A percentile compares a stretch with the other conserved stretches of the same genome.
Conservation (phyloP, 2,888 invertebrate genomes). For the Electrophaes corylata region DNA sequence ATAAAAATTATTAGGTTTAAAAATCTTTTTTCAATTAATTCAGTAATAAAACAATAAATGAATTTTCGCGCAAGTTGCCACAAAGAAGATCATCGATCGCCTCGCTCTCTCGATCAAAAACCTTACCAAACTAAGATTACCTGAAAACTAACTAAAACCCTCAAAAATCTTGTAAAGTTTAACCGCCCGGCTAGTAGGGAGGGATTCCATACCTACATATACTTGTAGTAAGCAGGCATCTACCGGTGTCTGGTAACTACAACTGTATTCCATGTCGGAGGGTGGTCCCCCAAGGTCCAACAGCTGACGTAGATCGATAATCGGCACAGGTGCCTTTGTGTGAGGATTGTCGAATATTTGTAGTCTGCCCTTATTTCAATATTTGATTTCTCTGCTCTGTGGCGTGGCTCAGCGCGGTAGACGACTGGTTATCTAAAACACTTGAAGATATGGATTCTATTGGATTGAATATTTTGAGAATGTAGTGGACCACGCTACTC, state of each 20-base stretch:
- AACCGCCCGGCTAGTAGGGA: background rate
- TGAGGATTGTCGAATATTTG: constrained; percentile 19
- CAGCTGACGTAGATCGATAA: constrained; percentile 30
- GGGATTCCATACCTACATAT: background rate
- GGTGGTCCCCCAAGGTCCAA: constrained; percentile 28
- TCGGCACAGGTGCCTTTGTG: constrained; percentile 26
- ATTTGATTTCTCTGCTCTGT: background rate
- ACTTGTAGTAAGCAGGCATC: background rate
- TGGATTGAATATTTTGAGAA: too few relatives aligned
- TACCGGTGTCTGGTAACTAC: constrained; percentile 8
- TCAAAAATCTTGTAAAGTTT: background rate
- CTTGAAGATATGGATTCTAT: background rate
- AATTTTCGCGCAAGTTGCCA: too few relatives aligned
- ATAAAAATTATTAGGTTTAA: background rate
- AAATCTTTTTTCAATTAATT: too few relatives aligned
- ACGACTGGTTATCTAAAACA: background rate
- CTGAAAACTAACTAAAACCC: too few relatives aligned
- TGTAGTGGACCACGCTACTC: too few relatives aligned
- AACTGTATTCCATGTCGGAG: constrained; percentile 12
- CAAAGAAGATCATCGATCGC: too few relatives aligned
- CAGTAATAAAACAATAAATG: too few relatives aligned
- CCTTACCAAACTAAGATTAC: background rate
- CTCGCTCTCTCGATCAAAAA: too few relatives aligned
- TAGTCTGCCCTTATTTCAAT: constrained; percentile 2
- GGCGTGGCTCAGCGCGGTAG: background rate